Percentiles rank a stretch among this genome's conserved stretches.
phyloP scores from a whole-genome alignment of 2,113 vertebrate genomes.

The Nyctereutes procyonoides region DNA sequence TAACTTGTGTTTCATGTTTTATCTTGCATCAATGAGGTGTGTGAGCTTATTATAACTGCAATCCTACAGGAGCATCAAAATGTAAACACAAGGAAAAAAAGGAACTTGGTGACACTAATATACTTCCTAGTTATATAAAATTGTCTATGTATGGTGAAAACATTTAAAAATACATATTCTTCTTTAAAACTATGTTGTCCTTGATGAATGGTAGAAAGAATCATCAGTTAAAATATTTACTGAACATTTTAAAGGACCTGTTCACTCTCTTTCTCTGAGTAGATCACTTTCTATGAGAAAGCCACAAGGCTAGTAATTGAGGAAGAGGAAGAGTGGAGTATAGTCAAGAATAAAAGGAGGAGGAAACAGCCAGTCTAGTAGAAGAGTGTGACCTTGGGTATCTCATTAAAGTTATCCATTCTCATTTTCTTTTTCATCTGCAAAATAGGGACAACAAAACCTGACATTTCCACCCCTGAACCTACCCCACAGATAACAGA shows the following conservation, averaged over 20 bases:
- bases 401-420: not conserved
- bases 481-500: not conserved
- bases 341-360: not conserved
- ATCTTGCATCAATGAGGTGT: not conserved
- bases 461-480: not conserved
- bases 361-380: fast-evolving
- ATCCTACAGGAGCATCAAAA: not conserved
- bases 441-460: not conserved
- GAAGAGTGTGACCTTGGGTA: not conserved
- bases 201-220: not conserved
- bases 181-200: not conserved
- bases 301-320: not conserved
- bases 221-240: not conserved
- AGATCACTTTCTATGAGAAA: not conserved
- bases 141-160: not conserved
- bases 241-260: not conserved
- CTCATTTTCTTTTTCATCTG: not conserved
- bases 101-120: not conserved
- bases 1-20: not conserved
- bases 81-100: not conserved
- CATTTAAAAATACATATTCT: not conserved
- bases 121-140: not conserved
- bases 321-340: not conserved
- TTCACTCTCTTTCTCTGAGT: not conserved
- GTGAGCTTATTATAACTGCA: not conserved